Evolutionary conservation across 2,113 vertebrate genomes (phyloP).

Genomic region (Axis porcinus): DNA sequence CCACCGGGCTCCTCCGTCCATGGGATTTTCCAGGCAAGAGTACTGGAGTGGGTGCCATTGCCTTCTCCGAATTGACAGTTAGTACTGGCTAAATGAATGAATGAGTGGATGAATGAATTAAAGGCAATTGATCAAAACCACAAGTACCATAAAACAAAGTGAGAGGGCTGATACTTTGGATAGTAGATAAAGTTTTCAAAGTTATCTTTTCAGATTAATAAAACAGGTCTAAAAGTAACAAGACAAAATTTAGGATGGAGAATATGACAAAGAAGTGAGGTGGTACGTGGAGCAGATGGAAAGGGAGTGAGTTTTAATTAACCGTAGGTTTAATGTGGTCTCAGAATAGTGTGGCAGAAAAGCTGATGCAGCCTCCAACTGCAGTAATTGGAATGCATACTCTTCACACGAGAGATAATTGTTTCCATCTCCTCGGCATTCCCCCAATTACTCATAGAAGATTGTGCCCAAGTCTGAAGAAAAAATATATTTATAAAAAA

Average conservation of each 20-base stretch:
- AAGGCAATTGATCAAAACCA: neutral
- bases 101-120: neutral
- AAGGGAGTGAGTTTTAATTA: constrained; percentile 2
- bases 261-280: neutral
- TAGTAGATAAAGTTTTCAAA: neutral
- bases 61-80: neutral
- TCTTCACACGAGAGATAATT: neutral
- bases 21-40: too few species aligned
- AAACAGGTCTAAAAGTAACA: neutral
- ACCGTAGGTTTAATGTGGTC: neutral
- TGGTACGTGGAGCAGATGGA: neutral
- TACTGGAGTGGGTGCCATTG: too few species aligned
- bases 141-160: neutral
- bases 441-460: neutral
- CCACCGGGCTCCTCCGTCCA: too few species aligned
- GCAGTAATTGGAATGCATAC: neutral
- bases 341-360: neutral
- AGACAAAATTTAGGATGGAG: neutral
- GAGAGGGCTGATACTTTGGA: neutral
- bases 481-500: neutral
- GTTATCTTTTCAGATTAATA: constrained; percentile 13
- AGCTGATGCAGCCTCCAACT: neutral
- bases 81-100: neutral
- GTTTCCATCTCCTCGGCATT: neutral
- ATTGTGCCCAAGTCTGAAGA: neutral